Evolutionary conservation across 2,888 invertebrate species (phyloP).

Genomic region (Pristionchus exspectatus): DNA sequence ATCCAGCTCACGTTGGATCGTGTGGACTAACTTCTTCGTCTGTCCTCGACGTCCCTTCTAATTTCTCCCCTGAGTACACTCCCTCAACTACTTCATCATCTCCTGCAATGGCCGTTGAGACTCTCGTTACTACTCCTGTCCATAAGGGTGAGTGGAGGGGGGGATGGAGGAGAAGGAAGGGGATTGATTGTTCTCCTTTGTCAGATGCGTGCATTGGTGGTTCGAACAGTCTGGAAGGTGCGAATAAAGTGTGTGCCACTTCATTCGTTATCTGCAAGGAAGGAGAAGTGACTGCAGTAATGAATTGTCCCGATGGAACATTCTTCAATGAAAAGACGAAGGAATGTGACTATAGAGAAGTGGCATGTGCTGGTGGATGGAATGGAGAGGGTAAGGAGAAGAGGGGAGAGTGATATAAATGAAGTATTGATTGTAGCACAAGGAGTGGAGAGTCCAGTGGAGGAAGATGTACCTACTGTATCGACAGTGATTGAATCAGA

Average conservation of each 20-base stretch:
- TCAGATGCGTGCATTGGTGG: conserved; percentile 23
- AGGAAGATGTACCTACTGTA: background rate
- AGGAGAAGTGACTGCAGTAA: conserved; percentile 15
- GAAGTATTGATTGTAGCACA: background rate
- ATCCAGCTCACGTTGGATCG: conserved; percentile 34
- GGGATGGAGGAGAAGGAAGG: background rate
- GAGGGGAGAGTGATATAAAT: background rate
- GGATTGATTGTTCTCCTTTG: background rate
- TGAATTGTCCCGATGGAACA: conserved; percentile 35
- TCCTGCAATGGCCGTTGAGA: background rate
- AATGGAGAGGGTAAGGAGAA: conserved; percentile 22
- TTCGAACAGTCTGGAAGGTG: background rate
- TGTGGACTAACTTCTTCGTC: background rate
- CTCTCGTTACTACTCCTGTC: background rate
- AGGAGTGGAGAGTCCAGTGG: background rate
- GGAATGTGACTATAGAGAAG: conserved; percentile 34
- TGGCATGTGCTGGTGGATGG: conserved; percentile 44
- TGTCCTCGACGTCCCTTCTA: background rate
- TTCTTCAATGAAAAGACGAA: conserved; percentile 39
- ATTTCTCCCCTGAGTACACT: background rate
- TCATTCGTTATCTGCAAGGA: conserved; percentile 39
- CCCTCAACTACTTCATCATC: background rate
- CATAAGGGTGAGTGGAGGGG: background rate
- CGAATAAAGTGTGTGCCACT: background rate
- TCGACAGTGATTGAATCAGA: background rate